phyloP scores from a whole-genome alignment of 2,888 invertebrate species.

The Acanthopleura granulata region DNA sequence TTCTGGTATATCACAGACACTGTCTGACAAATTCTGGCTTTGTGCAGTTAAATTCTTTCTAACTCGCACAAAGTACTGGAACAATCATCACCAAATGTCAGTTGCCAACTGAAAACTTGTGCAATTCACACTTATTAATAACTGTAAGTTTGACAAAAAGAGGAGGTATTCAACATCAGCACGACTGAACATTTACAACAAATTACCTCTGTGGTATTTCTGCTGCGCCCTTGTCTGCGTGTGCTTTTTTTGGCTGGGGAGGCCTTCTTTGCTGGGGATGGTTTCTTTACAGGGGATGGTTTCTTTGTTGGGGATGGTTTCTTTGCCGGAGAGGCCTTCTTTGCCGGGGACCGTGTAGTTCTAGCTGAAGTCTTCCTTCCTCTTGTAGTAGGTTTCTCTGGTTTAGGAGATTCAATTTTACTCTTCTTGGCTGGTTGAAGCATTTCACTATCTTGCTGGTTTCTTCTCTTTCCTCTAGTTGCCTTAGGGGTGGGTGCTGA shows the following conservation, averaged over 20 bases:
- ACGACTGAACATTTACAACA: too few relatives aligned
- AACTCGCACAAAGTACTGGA: too few relatives aligned
- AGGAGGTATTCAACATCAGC: too few relatives aligned
- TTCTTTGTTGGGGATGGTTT: neutral
- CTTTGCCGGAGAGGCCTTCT: neutral
- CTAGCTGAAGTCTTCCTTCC: constrained; percentile 23
- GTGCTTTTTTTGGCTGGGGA: neutral
- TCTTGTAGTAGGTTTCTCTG: constrained; percentile 14
- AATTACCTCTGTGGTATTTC: constrained; percentile 12
- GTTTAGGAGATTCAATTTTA: too few relatives aligned
- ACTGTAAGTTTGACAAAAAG: too few relatives aligned
- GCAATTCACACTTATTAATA: too few relatives aligned
- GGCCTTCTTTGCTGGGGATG: neutral
- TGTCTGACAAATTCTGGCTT: too few relatives aligned
- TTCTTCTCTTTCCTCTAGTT: constrained; percentile 1
- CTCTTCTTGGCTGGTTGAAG: constrained; percentile 16
- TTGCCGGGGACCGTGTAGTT: constrained; percentile 15
- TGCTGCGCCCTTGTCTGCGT: constrained; percentile 19
- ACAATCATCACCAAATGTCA: too few relatives aligned
- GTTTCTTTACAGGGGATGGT: neutral
- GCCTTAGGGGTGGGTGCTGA: constrained; percentile 21
- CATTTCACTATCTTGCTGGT: constrained; percentile 12
- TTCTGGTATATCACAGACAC: too few relatives aligned
- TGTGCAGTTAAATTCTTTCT: too few relatives aligned
- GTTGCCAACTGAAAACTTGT: too few relatives aligned